Evolutionary conservation across 2,888 invertebrate species (phyloP).

Genomic region (Scaptomyza reducta): DNA sequence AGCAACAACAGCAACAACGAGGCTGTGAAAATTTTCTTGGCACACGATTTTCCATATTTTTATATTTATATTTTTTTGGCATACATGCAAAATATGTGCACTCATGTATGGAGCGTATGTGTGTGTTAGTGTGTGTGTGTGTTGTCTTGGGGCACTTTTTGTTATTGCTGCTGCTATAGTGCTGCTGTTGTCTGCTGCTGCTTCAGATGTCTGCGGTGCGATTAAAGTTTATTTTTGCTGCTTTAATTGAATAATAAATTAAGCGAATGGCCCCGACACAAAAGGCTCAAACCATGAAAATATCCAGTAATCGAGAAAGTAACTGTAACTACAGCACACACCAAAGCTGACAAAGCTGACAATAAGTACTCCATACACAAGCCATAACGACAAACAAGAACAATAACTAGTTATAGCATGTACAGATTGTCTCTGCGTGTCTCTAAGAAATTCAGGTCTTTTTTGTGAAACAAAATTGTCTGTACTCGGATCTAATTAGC

Average conservation of each 20-base stretch:
- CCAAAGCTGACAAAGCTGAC: conserved; percentile 17
- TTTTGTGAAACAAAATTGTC: conserved; percentile 17
- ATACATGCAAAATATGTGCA: conserved; percentile 27
- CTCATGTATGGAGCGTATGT: no score
- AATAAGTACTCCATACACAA: conserved; percentile 17
- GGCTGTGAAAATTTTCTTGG: conserved; percentile 63
- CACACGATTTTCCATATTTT: conserved; percentile 77
- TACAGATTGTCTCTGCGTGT: conserved; percentile 14
- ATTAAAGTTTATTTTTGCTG: conserved; percentile 77
- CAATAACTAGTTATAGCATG: conserved; percentile 14
- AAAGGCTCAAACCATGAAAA: conserved; percentile 36
- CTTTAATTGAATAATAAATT: conserved; percentile 79
- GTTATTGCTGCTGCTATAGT: conserved; percentile 31
- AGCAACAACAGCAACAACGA: conserved; percentile 28
- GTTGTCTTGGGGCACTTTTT: conserved; percentile 47
- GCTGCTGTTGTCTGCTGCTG: conserved; percentile 2
- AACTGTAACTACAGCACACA: conserved; percentile 37
- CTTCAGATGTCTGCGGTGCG: conserved; percentile 61
- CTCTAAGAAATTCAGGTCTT: conserved; percentile 28
- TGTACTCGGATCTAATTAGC: conserved; percentile 34
- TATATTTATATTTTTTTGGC: conserved; percentile 43
- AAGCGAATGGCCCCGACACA: conserved; percentile 64
- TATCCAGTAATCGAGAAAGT: conserved; percentile 43
- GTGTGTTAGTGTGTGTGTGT: no score
- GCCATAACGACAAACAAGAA: conserved; percentile 19